phyloP scores from a whole-genome alignment of 2,888 invertebrate genomes.

The Sinelater perroti region DNA sequence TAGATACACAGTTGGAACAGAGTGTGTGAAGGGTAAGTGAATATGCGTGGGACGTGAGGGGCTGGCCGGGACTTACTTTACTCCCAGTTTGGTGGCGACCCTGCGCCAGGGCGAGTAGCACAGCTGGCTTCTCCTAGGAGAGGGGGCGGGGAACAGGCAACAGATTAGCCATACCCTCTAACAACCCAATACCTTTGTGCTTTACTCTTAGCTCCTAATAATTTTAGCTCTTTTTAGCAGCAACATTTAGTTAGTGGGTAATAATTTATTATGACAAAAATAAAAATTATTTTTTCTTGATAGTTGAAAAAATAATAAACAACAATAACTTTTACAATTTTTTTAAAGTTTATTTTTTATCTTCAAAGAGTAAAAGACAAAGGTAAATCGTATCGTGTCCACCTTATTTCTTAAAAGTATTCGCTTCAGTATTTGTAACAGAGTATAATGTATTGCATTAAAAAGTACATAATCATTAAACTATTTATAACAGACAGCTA shows the following conservation, averaged over 20 bases:
- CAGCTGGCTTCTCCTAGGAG: constrained; percentile 71
- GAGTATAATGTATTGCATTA: not conserved
- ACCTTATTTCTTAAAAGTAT: constrained; percentile 32
- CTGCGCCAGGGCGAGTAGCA: constrained; percentile 93
- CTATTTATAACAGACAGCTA: constrained; percentile 27
- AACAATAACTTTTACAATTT: too few species aligned
- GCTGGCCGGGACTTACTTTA: constrained; percentile 82
- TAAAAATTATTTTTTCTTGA: too few species aligned
- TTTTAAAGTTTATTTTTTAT: not conserved
- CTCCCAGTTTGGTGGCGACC: constrained; percentile 93
- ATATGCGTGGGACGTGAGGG: constrained; percentile 46
- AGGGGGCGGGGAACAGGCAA: constrained; percentile 62
- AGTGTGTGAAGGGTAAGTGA: constrained; percentile 36
- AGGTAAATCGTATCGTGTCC: constrained; percentile 42
- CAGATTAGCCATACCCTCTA: constrained; percentile 61
- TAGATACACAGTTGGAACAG: constrained; percentile 47
- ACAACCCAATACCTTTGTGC: constrained; percentile 39
- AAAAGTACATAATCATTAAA: constrained; percentile 11
- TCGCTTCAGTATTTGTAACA: constrained; percentile 7
- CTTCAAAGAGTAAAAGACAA: constrained; percentile 40
- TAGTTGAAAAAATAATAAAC: too few species aligned
- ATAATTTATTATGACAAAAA: too few species aligned
- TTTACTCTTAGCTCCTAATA: constrained; percentile 31
- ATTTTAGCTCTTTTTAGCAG: too few species aligned
- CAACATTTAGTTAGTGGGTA: too few species aligned